Evolutionary conservation across 2,113 vertebrate genomes (phyloP).

Genomic region (Speoplatyrhinus poulsoni): DNA sequence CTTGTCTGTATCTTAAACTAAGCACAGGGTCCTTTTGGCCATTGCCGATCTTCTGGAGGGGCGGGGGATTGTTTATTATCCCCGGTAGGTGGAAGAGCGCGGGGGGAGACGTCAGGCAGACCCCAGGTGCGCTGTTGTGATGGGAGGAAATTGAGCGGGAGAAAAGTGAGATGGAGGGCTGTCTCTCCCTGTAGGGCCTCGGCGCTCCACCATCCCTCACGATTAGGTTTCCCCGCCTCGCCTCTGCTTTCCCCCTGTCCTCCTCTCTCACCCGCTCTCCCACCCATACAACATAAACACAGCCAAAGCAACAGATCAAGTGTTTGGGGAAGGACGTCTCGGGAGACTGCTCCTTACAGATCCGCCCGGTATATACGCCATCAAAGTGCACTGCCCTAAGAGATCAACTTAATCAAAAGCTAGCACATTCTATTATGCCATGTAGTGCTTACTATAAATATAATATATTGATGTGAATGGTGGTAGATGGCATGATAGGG

Average conservation of each 20-base stretch:
- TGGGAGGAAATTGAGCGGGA: slow-evolving; percentile 75
- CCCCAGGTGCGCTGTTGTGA: slow-evolving; percentile 69
- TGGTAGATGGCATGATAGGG: slow-evolving; percentile 24
- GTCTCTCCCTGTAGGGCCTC: slow-evolving; percentile 57
- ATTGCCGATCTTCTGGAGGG: slow-evolving; percentile 58
- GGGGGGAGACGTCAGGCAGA: slow-evolving; percentile 53
- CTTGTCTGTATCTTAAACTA: slow-evolving; percentile 74
- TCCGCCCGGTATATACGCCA: slow-evolving; percentile 23
- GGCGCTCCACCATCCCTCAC: slow-evolving; percentile 57
- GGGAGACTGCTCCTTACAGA: slow-evolving; percentile 7
- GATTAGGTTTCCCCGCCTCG: slow-evolving; percentile 60
- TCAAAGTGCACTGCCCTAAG: slow-evolving; percentile 21
- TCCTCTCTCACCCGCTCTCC: slow-evolving; percentile 7
- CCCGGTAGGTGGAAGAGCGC: slow-evolving; percentile 40
- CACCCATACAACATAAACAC: slow-evolving; percentile 38
- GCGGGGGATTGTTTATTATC: slow-evolving; percentile 70
- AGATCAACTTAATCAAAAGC: slow-evolving; percentile 46
- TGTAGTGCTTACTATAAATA: slow-evolving; percentile 36
- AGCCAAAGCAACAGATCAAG: slow-evolving; percentile 16
- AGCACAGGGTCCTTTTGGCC: slow-evolving; percentile 63
- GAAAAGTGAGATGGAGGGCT: slow-evolving; percentile 78
- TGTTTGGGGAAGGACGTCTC: slow-evolving; percentile 25
- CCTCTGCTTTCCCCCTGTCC: slow-evolving; percentile 15
- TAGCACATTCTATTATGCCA: slow-evolving; percentile 17
- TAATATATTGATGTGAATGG: slow-evolving; percentile 31